Conservation (phyloP, 1,140 invertebrate genomes). For the Atta colombica region DNA sequence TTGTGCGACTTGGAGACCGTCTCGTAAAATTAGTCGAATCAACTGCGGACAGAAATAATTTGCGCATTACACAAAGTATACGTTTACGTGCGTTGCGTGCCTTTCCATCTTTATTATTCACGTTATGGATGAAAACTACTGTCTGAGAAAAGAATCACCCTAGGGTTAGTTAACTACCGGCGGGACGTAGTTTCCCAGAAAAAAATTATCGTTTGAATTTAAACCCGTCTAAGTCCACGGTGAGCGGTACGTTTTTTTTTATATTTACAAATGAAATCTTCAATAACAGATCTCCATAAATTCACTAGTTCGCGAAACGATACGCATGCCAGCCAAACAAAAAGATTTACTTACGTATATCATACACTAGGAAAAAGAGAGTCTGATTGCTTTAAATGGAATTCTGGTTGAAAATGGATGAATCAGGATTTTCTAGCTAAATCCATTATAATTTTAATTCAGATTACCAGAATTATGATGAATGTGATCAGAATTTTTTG, state of each 20-base stretch:
- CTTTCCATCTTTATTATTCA: background rate
- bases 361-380: no score
- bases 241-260: background rate
- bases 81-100: background rate
- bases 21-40: slow-evolving; percentile 30
- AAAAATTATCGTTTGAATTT: background rate
- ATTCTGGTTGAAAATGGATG: no score
- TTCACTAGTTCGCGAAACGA: background rate
- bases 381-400: no score
- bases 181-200: background rate
- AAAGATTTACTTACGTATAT: background rate
- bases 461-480: no score
- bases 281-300: background rate
- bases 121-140: background rate
- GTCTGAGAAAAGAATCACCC: background rate
- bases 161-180: background rate
- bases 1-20: slow-evolving; percentile 3
- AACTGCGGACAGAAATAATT: background rate
- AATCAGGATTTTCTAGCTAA: no score
- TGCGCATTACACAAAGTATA: background rate
- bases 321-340: background rate
- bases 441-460: no score
- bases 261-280: background rate
- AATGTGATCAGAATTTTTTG: no score
- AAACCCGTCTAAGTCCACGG: background rate